Evolutionary conservation across 2,797 vertebrate species (phyloP).

Genomic region (Phataginus tricuspis): DNA sequence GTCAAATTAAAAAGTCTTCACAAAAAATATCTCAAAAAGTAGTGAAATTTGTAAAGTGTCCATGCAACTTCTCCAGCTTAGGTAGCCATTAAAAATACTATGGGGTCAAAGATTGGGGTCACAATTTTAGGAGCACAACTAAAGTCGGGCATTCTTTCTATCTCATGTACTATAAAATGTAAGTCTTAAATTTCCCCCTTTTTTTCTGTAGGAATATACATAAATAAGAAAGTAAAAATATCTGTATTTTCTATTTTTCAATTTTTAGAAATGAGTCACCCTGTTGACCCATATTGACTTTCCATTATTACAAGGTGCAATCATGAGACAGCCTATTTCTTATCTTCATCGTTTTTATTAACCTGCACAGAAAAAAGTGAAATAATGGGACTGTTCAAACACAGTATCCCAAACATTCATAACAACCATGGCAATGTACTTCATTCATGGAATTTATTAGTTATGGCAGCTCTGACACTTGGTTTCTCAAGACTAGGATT

Average conservation of each 20-base stretch:
- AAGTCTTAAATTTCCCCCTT: not conserved
- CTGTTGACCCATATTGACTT: slow-evolving; percentile 32
- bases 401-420: not conserved
- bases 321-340: not conserved
- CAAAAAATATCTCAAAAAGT: not conserved
- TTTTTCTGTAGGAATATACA: not conserved
- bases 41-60: not conserved
- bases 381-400: not conserved
- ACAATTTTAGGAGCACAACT: slow-evolving; percentile 2
- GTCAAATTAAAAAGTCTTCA: not conserved
- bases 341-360: slow-evolving; percentile 36
- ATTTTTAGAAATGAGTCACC: slow-evolving; percentile 3
- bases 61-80: not conserved
- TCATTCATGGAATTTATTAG: slow-evolving; percentile 44
- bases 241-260: slow-evolving; percentile 12
- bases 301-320: slow-evolving; percentile 9
- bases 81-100: not conserved
- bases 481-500: slow-evolving; percentile 51
- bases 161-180: not conserved
- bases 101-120: slow-evolving; percentile 12
- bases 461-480: slow-evolving; percentile 45
- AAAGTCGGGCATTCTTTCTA: not conserved
- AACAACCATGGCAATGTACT: not conserved
- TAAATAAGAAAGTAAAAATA: slow-evolving; percentile 6
- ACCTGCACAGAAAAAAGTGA: not conserved